These are phyloP conservation scores for Palloptera scutellata DNA, from an alignment of 2,888 invertebrate species.

Conservation along the genomic window DNA sequence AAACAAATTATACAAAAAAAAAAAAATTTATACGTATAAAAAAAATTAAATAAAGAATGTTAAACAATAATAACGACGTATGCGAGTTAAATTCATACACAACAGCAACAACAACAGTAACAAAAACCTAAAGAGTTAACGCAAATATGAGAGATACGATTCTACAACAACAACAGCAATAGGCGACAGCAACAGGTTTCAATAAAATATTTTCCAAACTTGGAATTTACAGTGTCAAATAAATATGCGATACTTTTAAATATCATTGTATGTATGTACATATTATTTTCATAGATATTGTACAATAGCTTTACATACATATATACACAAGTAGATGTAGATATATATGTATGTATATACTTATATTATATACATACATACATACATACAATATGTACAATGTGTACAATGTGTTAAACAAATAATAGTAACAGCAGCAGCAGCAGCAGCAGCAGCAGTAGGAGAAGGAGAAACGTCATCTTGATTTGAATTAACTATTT, in stretches of 20 bases:
- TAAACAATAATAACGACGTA: too few species aligned
- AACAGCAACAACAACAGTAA: constrained; percentile 32
- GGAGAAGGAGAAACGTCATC: neutral
- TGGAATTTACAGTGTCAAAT: neutral
- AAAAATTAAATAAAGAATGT: neutral
- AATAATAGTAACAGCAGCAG: neutral
- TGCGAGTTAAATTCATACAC: constrained; percentile 1
- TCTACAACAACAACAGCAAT: constrained; percentile 16
- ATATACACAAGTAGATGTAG: too few species aligned
- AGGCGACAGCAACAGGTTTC: constrained; percentile 2
- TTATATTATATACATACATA: too few species aligned
- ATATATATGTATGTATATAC: too few species aligned
- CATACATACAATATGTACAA: too few species aligned
- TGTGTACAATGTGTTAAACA: too few species aligned
- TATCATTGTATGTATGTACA: too few species aligned
- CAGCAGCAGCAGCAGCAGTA: neutral
- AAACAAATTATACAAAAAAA: constrained; percentile 43
- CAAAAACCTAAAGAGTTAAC: constrained; percentile 24
- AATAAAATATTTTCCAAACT: neutral
- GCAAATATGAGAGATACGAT: constrained; percentile 5
- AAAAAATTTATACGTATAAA: constrained; percentile 25
- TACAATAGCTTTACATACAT: too few species aligned
- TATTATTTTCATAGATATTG: too few species aligned
- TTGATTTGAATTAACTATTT: neutral
- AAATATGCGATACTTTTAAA: neutral